phyloP scores from a whole-genome alignment of 2,797 vertebrate species.

The Bryconaethiops microstoma region DNA sequence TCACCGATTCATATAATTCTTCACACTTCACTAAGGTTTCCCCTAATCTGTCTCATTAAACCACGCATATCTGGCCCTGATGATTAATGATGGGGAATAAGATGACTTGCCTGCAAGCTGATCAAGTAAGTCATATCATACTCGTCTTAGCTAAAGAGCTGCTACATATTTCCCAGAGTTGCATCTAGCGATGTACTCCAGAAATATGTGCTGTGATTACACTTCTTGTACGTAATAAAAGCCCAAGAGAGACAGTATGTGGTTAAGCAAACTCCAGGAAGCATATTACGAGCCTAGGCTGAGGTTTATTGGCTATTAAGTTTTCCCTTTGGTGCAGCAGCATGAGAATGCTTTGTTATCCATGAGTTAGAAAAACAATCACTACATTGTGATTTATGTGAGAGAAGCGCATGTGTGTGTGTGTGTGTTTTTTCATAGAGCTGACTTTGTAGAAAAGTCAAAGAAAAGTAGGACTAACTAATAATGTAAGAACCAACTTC shows the following conservation, averaged over 20 bases:
- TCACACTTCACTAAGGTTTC: not conserved
- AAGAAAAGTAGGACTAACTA: not conserved
- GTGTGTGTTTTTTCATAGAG: not conserved
- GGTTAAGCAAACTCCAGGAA: not conserved
- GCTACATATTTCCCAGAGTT: not conserved
- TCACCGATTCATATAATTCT: not conserved
- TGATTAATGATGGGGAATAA: not conserved
- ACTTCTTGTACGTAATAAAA: not conserved
- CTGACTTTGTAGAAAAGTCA: not conserved
- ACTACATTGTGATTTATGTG: not conserved
- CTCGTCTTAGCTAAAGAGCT: not conserved
- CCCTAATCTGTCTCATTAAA: conserved; percentile 11
- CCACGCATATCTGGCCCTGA: not conserved
- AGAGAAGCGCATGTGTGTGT: not conserved
- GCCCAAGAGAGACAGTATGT: not conserved
- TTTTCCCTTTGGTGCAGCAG: not conserved
- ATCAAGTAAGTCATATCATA: not conserved
- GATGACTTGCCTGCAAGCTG: not conserved
- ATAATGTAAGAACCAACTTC: not conserved
- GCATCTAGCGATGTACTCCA: not conserved
- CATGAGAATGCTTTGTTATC: not conserved
- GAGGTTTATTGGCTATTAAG: not conserved
- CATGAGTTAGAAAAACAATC: not conserved
- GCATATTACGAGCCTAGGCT: not conserved
- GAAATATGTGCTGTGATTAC: not conserved